Conservation (phyloP, 2,797 vertebrate species). For the Margarornis squamiger region DNA sequence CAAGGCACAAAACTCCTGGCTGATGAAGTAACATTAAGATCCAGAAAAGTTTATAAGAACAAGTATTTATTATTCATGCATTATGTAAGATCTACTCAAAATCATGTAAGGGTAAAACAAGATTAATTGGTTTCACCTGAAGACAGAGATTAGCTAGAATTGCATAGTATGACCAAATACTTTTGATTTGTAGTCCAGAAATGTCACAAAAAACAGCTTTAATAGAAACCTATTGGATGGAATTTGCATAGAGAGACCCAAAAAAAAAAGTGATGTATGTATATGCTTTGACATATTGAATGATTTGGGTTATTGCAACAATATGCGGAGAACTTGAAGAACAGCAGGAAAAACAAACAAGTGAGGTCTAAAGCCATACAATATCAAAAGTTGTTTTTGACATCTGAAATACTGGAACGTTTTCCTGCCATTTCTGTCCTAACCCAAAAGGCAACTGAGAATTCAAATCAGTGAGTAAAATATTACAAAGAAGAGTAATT, state of each 20-base stretch:
- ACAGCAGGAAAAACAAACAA: background rate
- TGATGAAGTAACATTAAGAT: background rate
- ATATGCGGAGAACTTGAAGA: background rate
- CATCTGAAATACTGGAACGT: background rate
- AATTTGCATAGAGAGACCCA: background rate
- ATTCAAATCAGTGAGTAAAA: background rate
- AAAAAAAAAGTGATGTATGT: background rate
- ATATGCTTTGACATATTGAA: background rate
- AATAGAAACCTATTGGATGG: background rate
- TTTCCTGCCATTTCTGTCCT: background rate
- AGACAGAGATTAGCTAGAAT: background rate
- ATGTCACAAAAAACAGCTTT: background rate
- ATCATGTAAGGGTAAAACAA: background rate
- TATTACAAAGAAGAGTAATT: background rate
- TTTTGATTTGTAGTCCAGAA: background rate
- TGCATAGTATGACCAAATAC: background rate
- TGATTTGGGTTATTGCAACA: background rate
- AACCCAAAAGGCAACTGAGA: background rate
- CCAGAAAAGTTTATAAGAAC: background rate
- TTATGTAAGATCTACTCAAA: background rate
- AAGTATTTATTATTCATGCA: background rate
- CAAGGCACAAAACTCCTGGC: background rate
- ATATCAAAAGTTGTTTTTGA: background rate
- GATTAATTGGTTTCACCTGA: background rate
- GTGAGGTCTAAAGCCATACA: background rate